Percentiles rank a stretch among this genome's conserved stretches.
phyloP scores from a whole-genome alignment of 2,797 vertebrate species.

The Leucoraja ocellata region DNA sequence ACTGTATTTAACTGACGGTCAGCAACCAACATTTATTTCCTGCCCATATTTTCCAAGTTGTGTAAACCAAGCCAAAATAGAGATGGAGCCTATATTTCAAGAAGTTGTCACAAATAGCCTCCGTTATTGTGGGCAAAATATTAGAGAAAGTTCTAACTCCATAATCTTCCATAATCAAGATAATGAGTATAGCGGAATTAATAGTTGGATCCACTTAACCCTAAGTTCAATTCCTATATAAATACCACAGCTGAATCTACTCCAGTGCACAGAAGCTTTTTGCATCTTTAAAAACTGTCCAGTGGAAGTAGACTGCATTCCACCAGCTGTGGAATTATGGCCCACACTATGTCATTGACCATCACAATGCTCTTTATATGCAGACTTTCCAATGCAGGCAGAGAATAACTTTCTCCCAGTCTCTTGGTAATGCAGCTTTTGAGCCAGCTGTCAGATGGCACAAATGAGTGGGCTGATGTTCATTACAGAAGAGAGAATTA shows the following conservation, averaged over 20 bases:
- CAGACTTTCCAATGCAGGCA: not conserved
- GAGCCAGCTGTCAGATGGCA: not conserved
- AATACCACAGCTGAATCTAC: not conserved
- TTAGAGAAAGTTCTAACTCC: not conserved
- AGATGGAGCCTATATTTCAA: not conserved
- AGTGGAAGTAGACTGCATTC: not conserved
- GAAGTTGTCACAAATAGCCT: not conserved
- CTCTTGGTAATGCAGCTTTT: slow-evolving; percentile 3
- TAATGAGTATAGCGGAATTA: not conserved
- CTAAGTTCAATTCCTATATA: not conserved
- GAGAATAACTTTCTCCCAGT: no score
- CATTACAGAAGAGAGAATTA: not conserved
- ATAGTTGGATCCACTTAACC: not conserved
- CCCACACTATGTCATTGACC: not conserved
- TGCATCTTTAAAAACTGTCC: not conserved
- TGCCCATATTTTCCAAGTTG: not conserved
- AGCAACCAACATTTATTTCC: not conserved
- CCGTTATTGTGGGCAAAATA: not conserved
- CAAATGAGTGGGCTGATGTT: not conserved
- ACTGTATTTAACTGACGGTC: not conserved
- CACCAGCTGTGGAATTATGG: not conserved
- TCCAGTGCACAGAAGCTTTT: not conserved
- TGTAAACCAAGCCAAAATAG: not conserved
- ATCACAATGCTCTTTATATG: not conserved
- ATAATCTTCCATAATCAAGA: not conserved